phyloP scores from a whole-genome alignment of 2,888 invertebrate genomes.

The Caenorhabditis sp. region DNA sequence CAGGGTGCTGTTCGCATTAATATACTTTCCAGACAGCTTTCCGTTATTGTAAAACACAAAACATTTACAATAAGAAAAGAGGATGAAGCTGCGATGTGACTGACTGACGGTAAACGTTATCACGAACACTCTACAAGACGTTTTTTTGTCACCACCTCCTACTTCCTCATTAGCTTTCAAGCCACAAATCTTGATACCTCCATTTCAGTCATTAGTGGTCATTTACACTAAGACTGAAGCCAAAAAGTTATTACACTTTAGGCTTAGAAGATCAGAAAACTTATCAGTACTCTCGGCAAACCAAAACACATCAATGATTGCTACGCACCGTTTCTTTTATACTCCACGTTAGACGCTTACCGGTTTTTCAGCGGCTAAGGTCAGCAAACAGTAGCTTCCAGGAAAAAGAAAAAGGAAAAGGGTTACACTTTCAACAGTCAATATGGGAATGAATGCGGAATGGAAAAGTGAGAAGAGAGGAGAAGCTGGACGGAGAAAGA shows the following conservation, averaged over 20 bases:
- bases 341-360: constrained; percentile 14
- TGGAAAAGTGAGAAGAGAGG: constrained; percentile 2
- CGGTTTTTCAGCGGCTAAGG: constrained; percentile 31
- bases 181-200: constrained; percentile 38
- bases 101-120: constrained; percentile 38
- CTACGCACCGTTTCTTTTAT: constrained; percentile 17
- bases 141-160: constrained; percentile 13
- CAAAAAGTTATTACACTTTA: constrained; percentile 23
- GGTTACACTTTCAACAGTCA: constrained; percentile 19
- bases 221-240: constrained; percentile 33
- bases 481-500: constrained; percentile 4
- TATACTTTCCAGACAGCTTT: constrained; percentile 38
- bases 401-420: constrained; percentile 5
- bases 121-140: constrained; percentile 19
- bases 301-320: constrained; percentile 32
- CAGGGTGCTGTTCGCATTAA: background rate
- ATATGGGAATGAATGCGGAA: background rate
- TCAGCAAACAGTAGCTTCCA: constrained; percentile 11
- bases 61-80: constrained; percentile 37
- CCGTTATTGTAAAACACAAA: constrained; percentile 36
- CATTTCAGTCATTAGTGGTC: constrained; percentile 19
- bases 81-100: constrained; percentile 42
- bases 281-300: constrained; percentile 15
- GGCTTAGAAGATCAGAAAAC: constrained; percentile 49
- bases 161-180: constrained; percentile 42